Evolutionary conservation across 2,113 vertebrate species (phyloP), one percentile per base, ranked within the genome.

Genomic region (Seriola aureovittata): DNA sequence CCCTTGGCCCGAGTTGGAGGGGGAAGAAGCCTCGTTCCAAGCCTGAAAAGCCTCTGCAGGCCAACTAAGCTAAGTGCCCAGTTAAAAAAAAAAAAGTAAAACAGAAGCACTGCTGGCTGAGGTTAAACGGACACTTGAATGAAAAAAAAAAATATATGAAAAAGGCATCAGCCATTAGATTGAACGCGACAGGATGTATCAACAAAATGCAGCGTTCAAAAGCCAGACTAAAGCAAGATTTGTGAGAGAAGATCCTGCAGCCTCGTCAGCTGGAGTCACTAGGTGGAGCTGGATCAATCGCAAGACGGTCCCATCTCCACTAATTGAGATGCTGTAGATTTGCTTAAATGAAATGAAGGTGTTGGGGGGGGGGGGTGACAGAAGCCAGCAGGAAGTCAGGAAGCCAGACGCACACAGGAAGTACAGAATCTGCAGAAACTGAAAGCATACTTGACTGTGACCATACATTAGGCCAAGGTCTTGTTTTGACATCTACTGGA

Each of bases 331-430:
- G 55, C 44, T 16, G 57, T 19, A 6, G 21, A 74, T 77, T 44
- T 50, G 66, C 50, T 70, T 68, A 19, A 77, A 85, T 63, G 4
- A 71, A 82, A 85, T 85, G 1, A 77, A 78, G 57, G 68, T n/a
- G 62, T 12, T 1, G 6, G 2, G n/a, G 34, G 34, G 8, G 5
- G 42, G 25, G 6, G 40, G 40, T 6, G 71, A 36, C 1, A 21
- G 23, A 48, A 3, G 23, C 52, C 78, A 55, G 62, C 36, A 62
- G 67, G 50, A 67, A 71, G 60, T 57, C 13, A 64, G 55, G 23
- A 19, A 40, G 77, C 71, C 34, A 23, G 52, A 72, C 2, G 1
- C 10, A 36, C n/a, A 40, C 48, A 48, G 38, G 19, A 69, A 69
- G 68, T 14, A 29, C 5, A 68, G 44, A 50, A 13, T 46, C 38